phyloP scores from a whole-genome alignment of 2,797 vertebrate genomes.

The Urocyon cinereoargenteus region DNA sequence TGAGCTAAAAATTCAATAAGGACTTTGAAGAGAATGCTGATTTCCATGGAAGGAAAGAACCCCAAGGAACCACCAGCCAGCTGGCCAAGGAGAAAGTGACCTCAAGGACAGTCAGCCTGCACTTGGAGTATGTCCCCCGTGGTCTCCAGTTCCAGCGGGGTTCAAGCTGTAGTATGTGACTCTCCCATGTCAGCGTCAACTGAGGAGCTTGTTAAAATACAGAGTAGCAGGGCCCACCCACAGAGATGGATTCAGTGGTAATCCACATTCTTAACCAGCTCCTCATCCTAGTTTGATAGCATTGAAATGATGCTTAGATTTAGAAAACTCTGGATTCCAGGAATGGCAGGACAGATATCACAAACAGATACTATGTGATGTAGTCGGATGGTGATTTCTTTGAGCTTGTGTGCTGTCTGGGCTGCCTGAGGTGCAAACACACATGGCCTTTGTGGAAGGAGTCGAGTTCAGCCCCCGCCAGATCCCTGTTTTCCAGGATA shows the following conservation, averaged over 20 bases:
- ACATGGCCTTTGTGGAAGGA: not conserved
- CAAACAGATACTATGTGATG: not conserved
- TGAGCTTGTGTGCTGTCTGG: not conserved
- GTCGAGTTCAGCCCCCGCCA: not conserved
- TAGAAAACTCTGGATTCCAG: not conserved
- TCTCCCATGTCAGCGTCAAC: too few species aligned
- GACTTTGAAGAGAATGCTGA: not conserved
- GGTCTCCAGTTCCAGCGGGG: not conserved
- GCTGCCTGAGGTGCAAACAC: not conserved
- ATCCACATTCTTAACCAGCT: not conserved
- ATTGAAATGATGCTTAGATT: not conserved
- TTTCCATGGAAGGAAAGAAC: not conserved
- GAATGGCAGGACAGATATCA: not conserved
- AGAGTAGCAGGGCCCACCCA: not conserved
- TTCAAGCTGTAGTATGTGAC: not conserved
- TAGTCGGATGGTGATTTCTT: not conserved
- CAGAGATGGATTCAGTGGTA: not conserved
- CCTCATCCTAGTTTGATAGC: not conserved
- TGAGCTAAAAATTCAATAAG: not conserved
- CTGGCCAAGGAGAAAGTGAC: not conserved
- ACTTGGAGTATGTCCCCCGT: fast-evolving
- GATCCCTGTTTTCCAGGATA: slow-evolving; percentile 45
- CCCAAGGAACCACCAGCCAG: not conserved
- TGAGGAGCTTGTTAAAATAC: not conserved
- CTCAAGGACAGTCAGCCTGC: not conserved